These are phyloP conservation scores for Romanogobio albipinnatus DNA, from an alignment of 2,113 vertebrate genomes.

Conservation along the genomic window DNA sequence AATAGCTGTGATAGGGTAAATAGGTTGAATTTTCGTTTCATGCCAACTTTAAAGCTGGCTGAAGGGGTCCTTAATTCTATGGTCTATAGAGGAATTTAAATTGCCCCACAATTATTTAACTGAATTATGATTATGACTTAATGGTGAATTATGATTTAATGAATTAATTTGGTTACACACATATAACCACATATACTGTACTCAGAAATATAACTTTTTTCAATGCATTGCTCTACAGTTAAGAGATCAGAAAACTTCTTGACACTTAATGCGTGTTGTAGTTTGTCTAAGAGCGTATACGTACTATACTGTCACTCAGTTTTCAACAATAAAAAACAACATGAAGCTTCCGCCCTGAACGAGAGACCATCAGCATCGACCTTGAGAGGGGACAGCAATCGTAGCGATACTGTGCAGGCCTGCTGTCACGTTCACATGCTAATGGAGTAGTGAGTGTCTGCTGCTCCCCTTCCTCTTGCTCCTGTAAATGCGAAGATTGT, in stretches of 20 bases:
- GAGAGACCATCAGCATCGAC: constrained; percentile 43
- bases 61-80: not conserved
- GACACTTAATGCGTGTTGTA: not conserved
- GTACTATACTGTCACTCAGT: constrained; percentile 2
- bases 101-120: not conserved
- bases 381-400: constrained; percentile 46
- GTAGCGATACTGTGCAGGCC: constrained; percentile 13
- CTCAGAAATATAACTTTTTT: not conserved
- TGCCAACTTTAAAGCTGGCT: not conserved
- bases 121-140: not conserved
- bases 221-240: not conserved
- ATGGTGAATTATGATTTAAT: not conserved
- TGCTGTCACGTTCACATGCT: constrained; percentile 60
- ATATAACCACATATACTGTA: not conserved
- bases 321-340: constrained; percentile 21
- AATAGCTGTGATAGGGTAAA: not conserved
- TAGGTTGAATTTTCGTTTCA: not conserved
- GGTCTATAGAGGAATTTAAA: too few relatives aligned
- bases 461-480: constrained; percentile 30
- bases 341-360: not conserved
- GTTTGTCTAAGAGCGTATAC: not conserved
- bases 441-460: constrained; percentile 48
- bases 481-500: constrained; percentile 43
- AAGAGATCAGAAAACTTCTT: constrained; percentile 7
- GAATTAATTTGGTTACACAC: not conserved